Base-by-base conservation (phyloP, 2,113 vertebrate species). In the Lepisosteus osseus region DNA sequence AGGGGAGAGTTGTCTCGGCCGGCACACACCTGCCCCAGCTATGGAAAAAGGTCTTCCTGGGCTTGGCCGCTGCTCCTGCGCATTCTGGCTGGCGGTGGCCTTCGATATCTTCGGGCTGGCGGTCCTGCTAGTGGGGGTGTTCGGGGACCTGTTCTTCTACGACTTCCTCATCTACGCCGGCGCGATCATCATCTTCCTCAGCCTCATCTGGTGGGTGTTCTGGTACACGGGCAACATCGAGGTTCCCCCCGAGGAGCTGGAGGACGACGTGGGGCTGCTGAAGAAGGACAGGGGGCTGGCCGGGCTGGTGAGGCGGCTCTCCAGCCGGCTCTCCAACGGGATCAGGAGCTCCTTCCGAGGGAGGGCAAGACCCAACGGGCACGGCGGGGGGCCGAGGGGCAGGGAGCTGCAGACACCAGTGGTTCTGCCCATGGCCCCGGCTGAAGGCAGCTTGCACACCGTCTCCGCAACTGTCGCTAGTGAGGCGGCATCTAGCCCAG, bases 201-300 rank as follows among this genome's bases (percentile, higher is more conserved):
- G 95, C 83, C 89, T 98, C 54, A 86, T 97, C 73, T 97, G 95
- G 95, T 98, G 96, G 96, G 85, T 97, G 71, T 96, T 95, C 87
- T 98, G 97, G 97, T 97, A 93, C 88, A 87, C 90, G 0, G 94
- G 95, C 67, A 98, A 98, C 90, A 90, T 97, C 45, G 94, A 96
- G 41, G 90, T 95, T 72, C 89, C 91, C 0, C 83, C 77, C 0
- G 91, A 91, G 17, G 91, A 95, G 76, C 69, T 94, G 82, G 76
- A 82, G 64, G 89, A 89, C 43, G 89, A 89, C 78, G 85, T 93
- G 76, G 88, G 86, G 9, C 6, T 83, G 72, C 57, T 64, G 1
- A 85, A 82, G 70, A 87, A 72, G 77, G 76, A 78, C 12, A 71
- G 47, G 0, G 68, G 86, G 5, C 64, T 90, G 42, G 65, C 82